phyloP scores from a whole-genome alignment of 2,113 vertebrate genomes.

The Sander lucioperca region DNA sequence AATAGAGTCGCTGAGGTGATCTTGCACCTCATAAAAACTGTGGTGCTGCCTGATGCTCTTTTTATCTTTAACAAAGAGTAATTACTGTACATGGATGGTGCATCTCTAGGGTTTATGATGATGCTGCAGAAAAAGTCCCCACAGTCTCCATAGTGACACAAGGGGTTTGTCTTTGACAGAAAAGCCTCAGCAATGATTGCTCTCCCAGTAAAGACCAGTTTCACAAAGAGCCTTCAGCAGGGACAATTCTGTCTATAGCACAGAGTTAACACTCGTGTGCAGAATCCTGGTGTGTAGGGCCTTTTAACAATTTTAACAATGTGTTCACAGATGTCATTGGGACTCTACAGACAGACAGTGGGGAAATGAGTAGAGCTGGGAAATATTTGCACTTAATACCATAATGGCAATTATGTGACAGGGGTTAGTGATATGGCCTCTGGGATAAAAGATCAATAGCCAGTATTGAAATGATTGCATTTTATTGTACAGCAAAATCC shows the following conservation, averaged over 20 bases:
- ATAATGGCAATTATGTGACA: background rate
- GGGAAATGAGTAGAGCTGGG: background rate
- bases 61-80: slow-evolving; percentile 55
- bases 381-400: background rate
- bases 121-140: slow-evolving; percentile 30
- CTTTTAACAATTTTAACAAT: background rate
- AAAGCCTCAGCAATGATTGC: slow-evolving; percentile 27
- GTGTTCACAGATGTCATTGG: background rate
- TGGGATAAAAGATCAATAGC: background rate
- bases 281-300: background rate
- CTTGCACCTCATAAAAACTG: slow-evolving; percentile 33
- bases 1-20: slow-evolving; percentile 27
- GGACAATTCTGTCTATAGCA: background rate
- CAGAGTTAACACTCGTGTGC: background rate
- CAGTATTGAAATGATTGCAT: background rate
- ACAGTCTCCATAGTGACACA: slow-evolving; percentile 23
- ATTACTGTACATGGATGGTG: slow-evolving; percentile 43
- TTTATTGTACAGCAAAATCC: background rate
- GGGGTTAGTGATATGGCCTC: background rate
- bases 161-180: slow-evolving; percentile 33
- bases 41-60: slow-evolving; percentile 35
- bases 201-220: slow-evolving; percentile 4
- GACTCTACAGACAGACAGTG: background rate
- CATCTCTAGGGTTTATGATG: slow-evolving; percentile 36
- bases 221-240: slow-evolving; percentile 32